Percentiles rank a stretch among this genome's conserved stretches.
Evolutionary conservation across 1,140 invertebrate genomes (phyloP).

Genomic region (Drosophila ogumai): DNA sequence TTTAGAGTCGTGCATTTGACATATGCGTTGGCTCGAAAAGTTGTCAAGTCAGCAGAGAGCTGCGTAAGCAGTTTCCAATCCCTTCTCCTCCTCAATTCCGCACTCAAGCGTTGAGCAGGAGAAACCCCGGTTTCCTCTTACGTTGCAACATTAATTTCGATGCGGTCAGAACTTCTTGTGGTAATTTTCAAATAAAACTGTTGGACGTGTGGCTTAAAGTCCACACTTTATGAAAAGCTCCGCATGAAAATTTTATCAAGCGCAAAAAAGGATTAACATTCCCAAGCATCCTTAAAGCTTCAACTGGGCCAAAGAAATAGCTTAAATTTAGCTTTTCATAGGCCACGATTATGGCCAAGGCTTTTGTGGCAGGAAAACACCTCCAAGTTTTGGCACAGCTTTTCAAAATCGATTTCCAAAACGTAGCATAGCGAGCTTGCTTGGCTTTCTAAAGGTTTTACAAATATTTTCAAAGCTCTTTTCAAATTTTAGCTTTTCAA

Average conservation of each 20-base stretch:
- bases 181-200: constrained; percentile 14
- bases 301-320: background rate
- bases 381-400: background rate
- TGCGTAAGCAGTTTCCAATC: constrained; percentile 29
- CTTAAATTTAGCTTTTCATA: constrained; percentile 16
- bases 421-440: background rate
- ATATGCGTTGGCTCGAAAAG: constrained; percentile 33
- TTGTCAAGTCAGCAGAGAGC: constrained; percentile 42
- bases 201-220: constrained; percentile 16
- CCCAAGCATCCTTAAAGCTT: constrained; percentile 1
- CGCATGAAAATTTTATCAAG: background rate
- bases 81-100: background rate
- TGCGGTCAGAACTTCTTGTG: constrained; percentile 28
- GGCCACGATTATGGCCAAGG: background rate
- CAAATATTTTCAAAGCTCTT: background rate
- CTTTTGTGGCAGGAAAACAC: background rate
- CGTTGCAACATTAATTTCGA: constrained; percentile 24
- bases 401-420: background rate
- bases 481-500: accelerated
- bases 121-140: background rate
- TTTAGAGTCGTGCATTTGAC: constrained; percentile 46
- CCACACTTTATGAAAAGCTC: constrained; percentile 17
- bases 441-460: background rate
- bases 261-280: constrained; percentile 1
- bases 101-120: constrained; percentile 4